A percentile compares a stretch with the other conserved stretches of the same genome.
phyloP scores from a whole-genome alignment of 2,888 invertebrate species.

The Torymus tubicola region DNA sequence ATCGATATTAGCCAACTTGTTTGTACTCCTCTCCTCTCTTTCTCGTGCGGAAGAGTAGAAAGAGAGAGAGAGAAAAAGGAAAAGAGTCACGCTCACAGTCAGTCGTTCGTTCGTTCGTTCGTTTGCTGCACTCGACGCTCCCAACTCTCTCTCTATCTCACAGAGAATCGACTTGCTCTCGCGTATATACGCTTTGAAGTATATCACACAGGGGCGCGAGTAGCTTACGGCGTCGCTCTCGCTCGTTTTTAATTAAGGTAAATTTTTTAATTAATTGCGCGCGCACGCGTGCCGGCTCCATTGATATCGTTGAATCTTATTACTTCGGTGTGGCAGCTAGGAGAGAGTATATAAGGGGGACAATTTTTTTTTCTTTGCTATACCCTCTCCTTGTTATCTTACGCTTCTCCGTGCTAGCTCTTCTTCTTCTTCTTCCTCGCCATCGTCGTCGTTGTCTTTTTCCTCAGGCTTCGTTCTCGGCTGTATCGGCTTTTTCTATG shows the following conservation, averaged over 20 bases:
- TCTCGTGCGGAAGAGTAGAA: no score
- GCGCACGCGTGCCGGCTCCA: neutral
- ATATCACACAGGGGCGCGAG: no score
- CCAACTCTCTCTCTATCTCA: no score
- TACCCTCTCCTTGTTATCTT: neutral
- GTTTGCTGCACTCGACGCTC: no score
- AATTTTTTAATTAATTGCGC: conserved; percentile 40
- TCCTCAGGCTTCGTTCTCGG: neutral
- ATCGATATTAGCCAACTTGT: no score
- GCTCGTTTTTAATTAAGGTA: conserved; percentile 25
- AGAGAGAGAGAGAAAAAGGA: no score
- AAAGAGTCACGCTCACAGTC: no score
- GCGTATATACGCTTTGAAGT: no score
- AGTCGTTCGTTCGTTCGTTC: no score
- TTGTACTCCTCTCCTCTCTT: no score
- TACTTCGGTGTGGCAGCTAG: conserved; percentile 4
- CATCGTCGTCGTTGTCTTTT: conserved; percentile 8
- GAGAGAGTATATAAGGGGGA: neutral
- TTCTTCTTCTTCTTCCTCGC: neutral
- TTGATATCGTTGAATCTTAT: conserved; percentile 36
- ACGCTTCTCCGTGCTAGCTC: neutral
- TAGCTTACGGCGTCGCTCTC: no score
- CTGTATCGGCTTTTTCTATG: conserved; percentile 58
- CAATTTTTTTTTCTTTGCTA: conserved; percentile 12
- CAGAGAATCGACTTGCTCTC: no score